Evolutionary conservation across 2,888 invertebrate species (phyloP).

Genomic region (Ernsta delagoae): DNA sequence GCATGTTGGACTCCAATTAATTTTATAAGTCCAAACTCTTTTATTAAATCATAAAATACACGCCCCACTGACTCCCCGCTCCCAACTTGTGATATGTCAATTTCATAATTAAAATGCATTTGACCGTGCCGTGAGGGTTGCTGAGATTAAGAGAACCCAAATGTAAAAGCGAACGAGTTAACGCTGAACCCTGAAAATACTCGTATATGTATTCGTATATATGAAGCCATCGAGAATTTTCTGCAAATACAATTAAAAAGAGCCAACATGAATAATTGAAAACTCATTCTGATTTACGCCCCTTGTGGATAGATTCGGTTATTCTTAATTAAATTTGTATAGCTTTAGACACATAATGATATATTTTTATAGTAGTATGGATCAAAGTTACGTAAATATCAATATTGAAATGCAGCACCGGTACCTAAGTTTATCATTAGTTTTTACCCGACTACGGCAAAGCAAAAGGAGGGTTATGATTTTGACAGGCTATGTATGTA

Average conservation of each 20-base stretch:
- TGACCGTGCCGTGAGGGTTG: conserved; percentile 72
- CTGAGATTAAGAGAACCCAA: conserved; percentile 71
- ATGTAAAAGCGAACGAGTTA: conserved; percentile 63
- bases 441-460: no score
- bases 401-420: no score
- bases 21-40: conserved; percentile 76
- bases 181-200: conserved; percentile 55
- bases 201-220: conserved; percentile 44
- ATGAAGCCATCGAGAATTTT: conserved; percentile 72
- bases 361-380: no score
- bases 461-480: no score
- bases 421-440: no score
- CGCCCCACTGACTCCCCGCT: conserved; percentile 54
- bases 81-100: conserved; percentile 76
- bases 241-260: conserved; percentile 72
- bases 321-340: conserved; percentile 28
- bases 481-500: no score
- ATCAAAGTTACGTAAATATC: no score
- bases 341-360: neutral
- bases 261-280: conserved; percentile 65
- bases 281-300: conserved; percentile 35
- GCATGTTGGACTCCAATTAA: conserved; percentile 64
- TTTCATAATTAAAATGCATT: conserved; percentile 84
- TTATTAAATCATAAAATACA: conserved; percentile 81
- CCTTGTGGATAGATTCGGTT: conserved; percentile 16